A percentile compares a stretch with the other conserved stretches of the same genome.
Evolutionary conservation across 2,113 vertebrate species (phyloP).

Genomic region (Pao palembangensis): DNA sequence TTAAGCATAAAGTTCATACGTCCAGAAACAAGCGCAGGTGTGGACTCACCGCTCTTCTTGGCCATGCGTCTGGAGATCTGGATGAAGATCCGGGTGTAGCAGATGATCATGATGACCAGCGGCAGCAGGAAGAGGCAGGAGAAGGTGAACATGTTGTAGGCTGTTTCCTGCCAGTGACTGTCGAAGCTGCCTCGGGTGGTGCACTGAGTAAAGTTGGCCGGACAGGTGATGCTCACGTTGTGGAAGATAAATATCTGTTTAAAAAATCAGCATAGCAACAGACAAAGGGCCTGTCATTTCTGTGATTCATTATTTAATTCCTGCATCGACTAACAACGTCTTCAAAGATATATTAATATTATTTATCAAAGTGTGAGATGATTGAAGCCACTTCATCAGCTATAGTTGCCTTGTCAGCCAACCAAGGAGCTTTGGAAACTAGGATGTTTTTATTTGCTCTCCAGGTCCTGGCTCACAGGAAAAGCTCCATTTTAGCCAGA

Average conservation of each 20-base stretch:
- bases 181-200: constrained; percentile 72
- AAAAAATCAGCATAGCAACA: background rate
- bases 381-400: too few relatives aligned
- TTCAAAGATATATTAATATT: too few relatives aligned
- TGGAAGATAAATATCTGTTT: constrained; percentile 75
- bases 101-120: constrained; percentile 72
- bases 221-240: constrained; percentile 70
- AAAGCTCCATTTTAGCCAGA: too few relatives aligned
- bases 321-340: background rate
- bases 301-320: background rate
- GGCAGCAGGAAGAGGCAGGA: constrained; percentile 75
- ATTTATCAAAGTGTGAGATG: too few relatives aligned
- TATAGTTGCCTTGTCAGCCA: too few relatives aligned
- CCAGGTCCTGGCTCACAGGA: too few relatives aligned
- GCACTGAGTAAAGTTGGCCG: constrained; percentile 75
- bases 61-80: constrained; percentile 74
- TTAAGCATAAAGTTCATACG: background rate
- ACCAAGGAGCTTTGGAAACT: too few relatives aligned
- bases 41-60: constrained; percentile 51
- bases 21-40: background rate
- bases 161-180: constrained; percentile 74
- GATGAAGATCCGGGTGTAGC: constrained; percentile 73
- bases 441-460: too few relatives aligned
- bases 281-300: too few relatives aligned
- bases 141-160: constrained; percentile 80